Evolutionary conservation across 1,140 invertebrate genomes (phyloP), one percentile per base, ranked within the genome.

Genomic region (Atta colombica): DNA sequence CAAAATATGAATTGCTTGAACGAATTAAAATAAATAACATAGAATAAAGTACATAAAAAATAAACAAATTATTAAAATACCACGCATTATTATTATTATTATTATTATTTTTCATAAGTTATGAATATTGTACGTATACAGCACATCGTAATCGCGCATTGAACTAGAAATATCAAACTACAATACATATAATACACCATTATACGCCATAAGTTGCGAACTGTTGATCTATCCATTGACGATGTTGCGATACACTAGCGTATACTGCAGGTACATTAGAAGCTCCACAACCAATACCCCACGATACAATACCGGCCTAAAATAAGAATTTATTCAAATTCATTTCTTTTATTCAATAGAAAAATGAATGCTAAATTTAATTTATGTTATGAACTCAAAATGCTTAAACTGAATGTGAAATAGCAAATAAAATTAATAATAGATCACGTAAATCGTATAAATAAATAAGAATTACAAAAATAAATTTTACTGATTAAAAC

Each of bases 221-320:
- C 80, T 95, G 93, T 75, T 94, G 92, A 89, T 97, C 96, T 63
- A 98, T 97, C 97, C 97, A 98, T 60, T 95, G 93, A 65, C 96
- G 94, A 66, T 96, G 96, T 71, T 96, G 95, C 10, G 96, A 94
- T 0, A 97, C 96, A 88, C 97, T 96, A 0, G 96, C 96, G 90
- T 98, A 98, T 1, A 98, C 97, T 0, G 97, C 97, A 16, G 97
- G 97, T 5, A 96, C 95, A 60, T 96, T 96, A 51, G 94, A 90
- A 8, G 94, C 90, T 0, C 97, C 97, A 87, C 97, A 97, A 31
- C 96, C 96, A 81, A 97, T 96, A 39, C 97, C 97, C 97, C 97
- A 98, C 0, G 97, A 96, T 0, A 97, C 96, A 21, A 98, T 96
- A 2, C 97, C 97, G 72, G 95, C 96, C 95, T 97, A 95, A 65